These are phyloP conservation scores for Ptychobarbus kaznakovi DNA, from an alignment of 2,797 vertebrate species.

Conservation along the genomic window DNA sequence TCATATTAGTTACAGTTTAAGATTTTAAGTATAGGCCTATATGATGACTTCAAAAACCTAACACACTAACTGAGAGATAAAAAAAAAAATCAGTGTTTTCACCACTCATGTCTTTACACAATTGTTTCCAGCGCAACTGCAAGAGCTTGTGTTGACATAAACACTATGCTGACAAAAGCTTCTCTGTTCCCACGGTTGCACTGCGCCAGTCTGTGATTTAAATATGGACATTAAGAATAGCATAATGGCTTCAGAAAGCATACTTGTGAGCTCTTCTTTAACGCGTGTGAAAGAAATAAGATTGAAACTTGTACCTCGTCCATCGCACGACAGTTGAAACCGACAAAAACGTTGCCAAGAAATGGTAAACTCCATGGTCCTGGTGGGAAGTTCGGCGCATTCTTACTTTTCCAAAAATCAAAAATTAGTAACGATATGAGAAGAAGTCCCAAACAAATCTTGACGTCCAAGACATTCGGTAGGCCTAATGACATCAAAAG, in stretches of 20 bases:
- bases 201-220: neutral
- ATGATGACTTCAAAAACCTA: too few relatives aligned
- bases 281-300: neutral
- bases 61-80: too few relatives aligned
- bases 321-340: slow-evolving; percentile 33
- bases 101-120: too few relatives aligned
- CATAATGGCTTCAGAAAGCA: neutral
- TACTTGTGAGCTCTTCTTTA: neutral
- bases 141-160: neutral
- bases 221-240: neutral
- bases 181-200: neutral
- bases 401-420: slow-evolving; percentile 35
- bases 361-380: slow-evolving; percentile 51
- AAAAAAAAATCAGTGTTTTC: too few relatives aligned
- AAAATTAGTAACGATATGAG: slow-evolving; percentile 38
- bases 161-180: neutral
- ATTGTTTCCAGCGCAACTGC: too few relatives aligned
- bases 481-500: slow-evolving; percentile 4
- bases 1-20: too few relatives aligned
- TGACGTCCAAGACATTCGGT: slow-evolving; percentile 40
- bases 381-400: slow-evolving; percentile 44
- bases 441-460: slow-evolving; percentile 33
- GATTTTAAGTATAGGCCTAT: too few relatives aligned
- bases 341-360: slow-evolving; percentile 44
- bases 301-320: slow-evolving; percentile 35